Percentiles rank a stretch among this genome's conserved stretches.
These are phyloP conservation scores for Aporophyla nigra DNA, from an alignment of 2,888 invertebrate species.

Conservation along the genomic window DNA sequence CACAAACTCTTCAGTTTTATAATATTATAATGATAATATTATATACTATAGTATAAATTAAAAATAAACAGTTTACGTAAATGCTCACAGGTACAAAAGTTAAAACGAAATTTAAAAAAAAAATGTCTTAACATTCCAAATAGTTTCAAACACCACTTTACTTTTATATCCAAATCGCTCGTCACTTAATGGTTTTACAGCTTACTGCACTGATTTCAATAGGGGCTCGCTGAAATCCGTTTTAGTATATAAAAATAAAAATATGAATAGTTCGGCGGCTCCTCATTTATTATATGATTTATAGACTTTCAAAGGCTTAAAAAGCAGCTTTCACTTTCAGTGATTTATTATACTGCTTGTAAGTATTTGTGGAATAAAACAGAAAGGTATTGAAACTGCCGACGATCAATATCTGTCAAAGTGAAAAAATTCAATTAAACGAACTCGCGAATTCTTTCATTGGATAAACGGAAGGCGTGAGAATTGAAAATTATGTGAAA, in stretches of 20 bases:
- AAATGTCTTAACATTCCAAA: not conserved
- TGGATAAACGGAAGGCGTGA: slow-evolving; percentile 85
- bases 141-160: slow-evolving; percentile 4
- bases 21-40: no score
- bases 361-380: slow-evolving; percentile 86
- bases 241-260: slow-evolving; percentile 51
- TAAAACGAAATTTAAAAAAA: not conserved
- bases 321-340: slow-evolving; percentile 83
- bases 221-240: slow-evolving; percentile 29
- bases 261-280: slow-evolving; percentile 72
- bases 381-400: slow-evolving; percentile 84
- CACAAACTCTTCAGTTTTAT: no score
- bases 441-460: slow-evolving; percentile 82
- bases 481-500: slow-evolving; percentile 86
- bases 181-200: slow-evolving; percentile 29
- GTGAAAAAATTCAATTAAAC: slow-evolving; percentile 87
- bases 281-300: slow-evolving; percentile 83
- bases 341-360: slow-evolving; percentile 85
- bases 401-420: slow-evolving; percentile 88
- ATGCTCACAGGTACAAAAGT: slow-evolving; percentile 24
- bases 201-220: slow-evolving; percentile 40
- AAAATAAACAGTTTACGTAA: not conserved
- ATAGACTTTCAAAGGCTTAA: slow-evolving; percentile 83
- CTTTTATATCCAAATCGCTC: slow-evolving; percentile 2
- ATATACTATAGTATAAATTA: no score